Base-by-base conservation (phyloP, 2,113 vertebrate genomes). In the Callipepla squamata region DNA sequence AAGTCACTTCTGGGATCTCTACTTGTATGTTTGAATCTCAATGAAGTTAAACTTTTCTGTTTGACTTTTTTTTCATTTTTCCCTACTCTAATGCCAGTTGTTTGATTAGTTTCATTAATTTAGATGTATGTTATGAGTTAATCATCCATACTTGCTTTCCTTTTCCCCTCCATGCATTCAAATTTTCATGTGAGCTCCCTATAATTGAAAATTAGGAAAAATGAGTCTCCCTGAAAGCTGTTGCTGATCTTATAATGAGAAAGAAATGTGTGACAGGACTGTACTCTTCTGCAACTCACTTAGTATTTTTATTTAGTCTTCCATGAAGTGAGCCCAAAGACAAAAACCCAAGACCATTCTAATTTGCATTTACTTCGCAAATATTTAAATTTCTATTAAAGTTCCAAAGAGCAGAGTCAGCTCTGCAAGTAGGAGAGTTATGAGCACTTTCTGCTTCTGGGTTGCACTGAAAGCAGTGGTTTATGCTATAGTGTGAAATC, bases 191-290 rank as follows among this genome's bases (percentile, higher is more conserved):
- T 32, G 34, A 85, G 25, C 7, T 65, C 7, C 10, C 25, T 48
- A 4, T 38, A 55, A 84, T 1, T 7, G 42, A 67, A 93, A 86
- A 78, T 13, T 15, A 63, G 11, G 6, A 74, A 92, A 90, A 86
- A 76, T 22, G 1, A n/a, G 11, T 67, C 38, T 63, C 32, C 11
- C 2, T 45, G 4, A 59, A 67, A 86, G 13, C 1, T 0, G 1
- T 32, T 80, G 53, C 20, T 76, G 34, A n/a, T 65, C 82, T 63
- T 57, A 22, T 62, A 11, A 40, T 50, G 16, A n/a, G 16, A 65
- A 86, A 63, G 32, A 84, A 85, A 59, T 2, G 34, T 6, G 2
- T 63, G 21, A 47, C 17, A 57, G 20, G 38, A 70, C 3, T 51
- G n/a, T 45, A 59, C 3, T 76, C 26, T 73, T 92, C 11, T 51